Evolutionary conservation across 2,797 vertebrate species (phyloP).

Genomic region (Pampus argenteus): DNA sequence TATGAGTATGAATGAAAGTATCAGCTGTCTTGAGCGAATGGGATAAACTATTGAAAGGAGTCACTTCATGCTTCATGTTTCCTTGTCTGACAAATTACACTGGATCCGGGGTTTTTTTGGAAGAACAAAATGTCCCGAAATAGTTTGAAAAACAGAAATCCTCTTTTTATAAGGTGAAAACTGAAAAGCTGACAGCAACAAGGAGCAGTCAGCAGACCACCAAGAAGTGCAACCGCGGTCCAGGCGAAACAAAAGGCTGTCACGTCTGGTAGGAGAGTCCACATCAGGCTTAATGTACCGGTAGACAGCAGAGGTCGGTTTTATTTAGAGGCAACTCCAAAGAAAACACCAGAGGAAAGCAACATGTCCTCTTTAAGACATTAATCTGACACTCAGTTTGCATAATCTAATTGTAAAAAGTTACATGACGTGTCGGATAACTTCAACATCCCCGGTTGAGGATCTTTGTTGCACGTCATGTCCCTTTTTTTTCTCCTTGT

Average conservation of each 20-base stretch:
- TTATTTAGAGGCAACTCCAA: not conserved
- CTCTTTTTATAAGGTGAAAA: slow-evolving; percentile 6
- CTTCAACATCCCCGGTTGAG: too few relatives aligned
- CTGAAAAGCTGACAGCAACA: slow-evolving; percentile 4
- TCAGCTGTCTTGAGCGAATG: too few relatives aligned
- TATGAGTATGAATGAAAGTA: too few relatives aligned
- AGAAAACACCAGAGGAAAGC: not conserved
- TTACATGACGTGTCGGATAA: too few relatives aligned
- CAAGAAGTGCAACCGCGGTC: slow-evolving; percentile 9
- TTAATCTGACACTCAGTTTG: not conserved
- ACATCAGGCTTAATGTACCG: not conserved
- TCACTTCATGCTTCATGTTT: not conserved
- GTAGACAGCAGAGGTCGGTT: not conserved
- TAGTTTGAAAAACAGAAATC: not conserved
- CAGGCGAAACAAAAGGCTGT: slow-evolving; percentile 35
- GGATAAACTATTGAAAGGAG: not conserved
- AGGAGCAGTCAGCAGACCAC: slow-evolving; percentile 4
- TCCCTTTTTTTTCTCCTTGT: not conserved
- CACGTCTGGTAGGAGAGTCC: not conserved
- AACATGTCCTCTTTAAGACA: slow-evolving; percentile 1
- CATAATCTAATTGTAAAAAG: not conserved
- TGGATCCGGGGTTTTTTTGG: slow-evolving; percentile 24
- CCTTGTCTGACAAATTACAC: slow-evolving; percentile 24
- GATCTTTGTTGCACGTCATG: not conserved
- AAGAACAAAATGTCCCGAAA: slow-evolving; percentile 52